Evolutionary conservation across 92 coral and sea anemone species (phyloP), one percentile per base, ranked within the genome.

Genomic region (Pocillopora grandis): DNA sequence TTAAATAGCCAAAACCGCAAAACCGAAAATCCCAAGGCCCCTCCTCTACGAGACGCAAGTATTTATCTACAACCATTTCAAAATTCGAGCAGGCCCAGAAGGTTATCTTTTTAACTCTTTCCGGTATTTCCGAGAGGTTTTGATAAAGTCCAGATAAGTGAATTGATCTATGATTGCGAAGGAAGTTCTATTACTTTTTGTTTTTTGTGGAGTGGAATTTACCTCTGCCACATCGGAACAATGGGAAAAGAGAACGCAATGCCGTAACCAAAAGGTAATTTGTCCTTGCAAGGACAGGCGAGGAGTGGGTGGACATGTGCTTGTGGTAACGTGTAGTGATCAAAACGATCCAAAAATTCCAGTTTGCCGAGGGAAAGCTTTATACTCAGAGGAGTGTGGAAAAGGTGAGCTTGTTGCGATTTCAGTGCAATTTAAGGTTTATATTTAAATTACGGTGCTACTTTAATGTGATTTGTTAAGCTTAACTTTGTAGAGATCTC

Each of bases 281-380:
- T 80, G 84, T 18, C 62, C 84, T 13, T 80, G 75, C 57, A 49
- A 8, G 63, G 35, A 67, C 31, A 33, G 19, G 73, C 14, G 11
- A 9, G 66, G 84, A 10, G 48, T 27, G 33, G 20, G 13, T 23
- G 17, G 27, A 35, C 55, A 27, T 48, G 84, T 68, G 65, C 31
- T 75, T 67, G 65, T 80, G 15, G 14, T 66, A 80, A 36, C 20
- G 21, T 66, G 84, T 12, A 9, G 1, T 56, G 66, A 27, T 13
- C 23, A 27, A 35, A 56, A 0, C 9, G 67, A 79, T 52, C 56
- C 75, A 27, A 42, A 42, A 3, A 42, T 3, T 3, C 49, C 49
- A 6, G 56, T 58, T 2, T 80, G 84, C 21, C 21, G 31, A 17
- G 52, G 48, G 33, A 31, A 67, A 58, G 56, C 75, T 42, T 42